Percentiles rank a stretch among this genome's conserved stretches.
These are phyloP conservation scores for Lepeophtheirus nordmannii DNA, from an alignment of 2,888 invertebrate genomes.

Conservation along the genomic window DNA sequence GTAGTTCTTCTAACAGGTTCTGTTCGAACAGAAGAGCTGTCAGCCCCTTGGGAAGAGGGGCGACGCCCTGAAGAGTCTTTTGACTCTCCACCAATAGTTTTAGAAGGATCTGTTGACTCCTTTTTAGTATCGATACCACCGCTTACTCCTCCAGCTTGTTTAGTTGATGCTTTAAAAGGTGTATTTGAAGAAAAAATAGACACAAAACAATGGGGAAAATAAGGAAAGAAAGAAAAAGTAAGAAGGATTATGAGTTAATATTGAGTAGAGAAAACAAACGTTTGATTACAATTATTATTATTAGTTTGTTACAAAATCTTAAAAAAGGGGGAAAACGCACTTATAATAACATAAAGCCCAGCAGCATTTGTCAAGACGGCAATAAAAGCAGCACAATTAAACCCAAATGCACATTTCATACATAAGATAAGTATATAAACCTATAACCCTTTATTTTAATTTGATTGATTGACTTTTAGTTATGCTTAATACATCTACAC, in stretches of 20 bases:
- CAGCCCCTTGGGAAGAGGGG: constrained; percentile 1
- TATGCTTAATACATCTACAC: too few species aligned
- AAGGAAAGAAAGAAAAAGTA: not conserved
- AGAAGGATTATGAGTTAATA: not conserved
- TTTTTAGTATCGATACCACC: too few species aligned
- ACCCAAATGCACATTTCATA: not conserved
- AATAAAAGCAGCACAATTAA: not conserved
- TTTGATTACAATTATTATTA: not conserved
- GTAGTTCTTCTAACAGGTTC: not conserved
- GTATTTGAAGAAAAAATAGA: not conserved
- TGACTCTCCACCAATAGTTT: not conserved
- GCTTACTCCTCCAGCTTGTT: too few species aligned
- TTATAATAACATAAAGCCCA: not conserved
- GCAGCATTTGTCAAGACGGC: not conserved
- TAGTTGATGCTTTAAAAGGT: too few species aligned
- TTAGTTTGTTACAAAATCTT: not conserved
- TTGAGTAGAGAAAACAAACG: too few species aligned
- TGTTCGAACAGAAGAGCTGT: too few species aligned
- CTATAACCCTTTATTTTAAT: not conserved
- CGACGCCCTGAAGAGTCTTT: not conserved
- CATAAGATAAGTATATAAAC: not conserved
- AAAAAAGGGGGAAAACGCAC: not conserved
- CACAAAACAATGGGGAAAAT: not conserved
- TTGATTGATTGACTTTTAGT: too few species aligned
- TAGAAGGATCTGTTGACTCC: too few species aligned